These are phyloP conservation scores for Drosophila pseudoobscura DNA, from an alignment of 1,140 invertebrate genomes.

Conservation along the genomic window DNA sequence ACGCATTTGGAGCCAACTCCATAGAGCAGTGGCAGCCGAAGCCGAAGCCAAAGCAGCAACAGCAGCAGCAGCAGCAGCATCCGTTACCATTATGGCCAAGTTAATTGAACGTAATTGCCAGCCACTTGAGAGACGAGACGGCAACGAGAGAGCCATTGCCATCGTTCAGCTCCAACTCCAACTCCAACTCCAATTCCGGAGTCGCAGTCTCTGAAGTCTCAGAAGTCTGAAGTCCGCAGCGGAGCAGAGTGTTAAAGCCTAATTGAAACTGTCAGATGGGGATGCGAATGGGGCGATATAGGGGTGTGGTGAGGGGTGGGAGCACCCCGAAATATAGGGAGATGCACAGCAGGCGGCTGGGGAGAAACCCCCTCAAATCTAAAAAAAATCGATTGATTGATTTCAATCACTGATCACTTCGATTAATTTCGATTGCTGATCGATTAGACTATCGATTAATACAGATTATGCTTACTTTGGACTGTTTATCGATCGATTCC, in stretches of 20 bases:
- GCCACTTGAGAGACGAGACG: slow-evolving; percentile 69
- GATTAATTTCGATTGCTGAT: no score
- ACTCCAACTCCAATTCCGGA: slow-evolving; percentile 4
- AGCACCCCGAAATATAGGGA: slow-evolving; percentile 6
- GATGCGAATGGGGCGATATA: slow-evolving; percentile 15
- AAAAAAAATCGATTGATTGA: no score
- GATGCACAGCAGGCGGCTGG: not conserved
- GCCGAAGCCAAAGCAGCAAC: not conserved
- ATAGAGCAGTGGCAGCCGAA: slow-evolving; percentile 23
- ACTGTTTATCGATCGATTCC: no score
- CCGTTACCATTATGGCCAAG: slow-evolving; percentile 79
- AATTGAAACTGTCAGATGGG: slow-evolving; percentile 75
- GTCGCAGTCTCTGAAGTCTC: not conserved
- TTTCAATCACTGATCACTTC: no score
- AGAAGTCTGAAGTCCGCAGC: not conserved
- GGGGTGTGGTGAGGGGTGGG: not conserved
- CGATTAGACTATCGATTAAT: no score
- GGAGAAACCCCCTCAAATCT: no score
- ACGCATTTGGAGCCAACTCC: slow-evolving; percentile 49
- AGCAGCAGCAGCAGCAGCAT: slow-evolving; percentile 57
- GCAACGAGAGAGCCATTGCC: slow-evolving; percentile 18
- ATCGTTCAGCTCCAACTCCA: slow-evolving; percentile 7
- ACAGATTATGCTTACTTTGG: no score
- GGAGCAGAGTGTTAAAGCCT: slow-evolving; percentile 70
- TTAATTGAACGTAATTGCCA: slow-evolving; percentile 80